Evolutionary conservation across 2,797 vertebrate species (phyloP).

Genomic region (Trematomus bernacchii): DNA sequence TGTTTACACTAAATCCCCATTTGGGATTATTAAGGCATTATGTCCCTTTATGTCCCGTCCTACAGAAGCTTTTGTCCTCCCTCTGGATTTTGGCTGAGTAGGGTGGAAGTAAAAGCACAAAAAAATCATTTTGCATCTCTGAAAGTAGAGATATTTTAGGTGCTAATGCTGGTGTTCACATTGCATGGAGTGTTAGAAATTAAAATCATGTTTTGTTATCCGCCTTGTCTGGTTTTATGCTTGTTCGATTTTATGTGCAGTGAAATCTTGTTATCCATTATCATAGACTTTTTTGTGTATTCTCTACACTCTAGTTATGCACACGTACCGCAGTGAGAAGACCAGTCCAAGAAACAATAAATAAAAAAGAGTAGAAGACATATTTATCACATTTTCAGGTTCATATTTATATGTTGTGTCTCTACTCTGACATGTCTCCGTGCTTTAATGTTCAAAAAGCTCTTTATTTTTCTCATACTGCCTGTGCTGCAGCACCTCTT

Average conservation of each 20-base stretch:
- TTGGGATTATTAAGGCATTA: conserved; percentile 11
- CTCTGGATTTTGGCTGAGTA: background rate
- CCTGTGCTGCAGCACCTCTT: no score
- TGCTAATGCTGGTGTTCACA: background rate
- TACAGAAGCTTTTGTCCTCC: conserved; percentile 2
- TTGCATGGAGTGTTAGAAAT: background rate
- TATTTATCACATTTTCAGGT: no score
- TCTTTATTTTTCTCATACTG: no score
- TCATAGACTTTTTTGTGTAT: no score
- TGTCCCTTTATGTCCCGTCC: conserved; percentile 17
- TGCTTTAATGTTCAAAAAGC: no score
- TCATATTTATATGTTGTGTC: no score
- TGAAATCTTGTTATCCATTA: background rate
- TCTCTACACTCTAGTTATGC: no score
- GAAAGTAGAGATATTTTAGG: background rate
- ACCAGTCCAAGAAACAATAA: no score
- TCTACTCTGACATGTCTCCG: no score
- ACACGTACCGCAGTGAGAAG: background rate
- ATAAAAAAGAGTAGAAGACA: no score
- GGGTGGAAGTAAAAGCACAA: background rate
- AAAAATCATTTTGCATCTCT: background rate
- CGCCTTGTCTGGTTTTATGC: background rate
- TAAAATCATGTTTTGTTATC: background rate
- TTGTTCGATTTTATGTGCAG: background rate
- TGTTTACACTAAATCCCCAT: conserved; percentile 14